Evolutionary conservation across 1,140 invertebrate species (phyloP), one percentile per base, ranked within the genome.

Genomic region (Pogonognathellus flavescens): DNA sequence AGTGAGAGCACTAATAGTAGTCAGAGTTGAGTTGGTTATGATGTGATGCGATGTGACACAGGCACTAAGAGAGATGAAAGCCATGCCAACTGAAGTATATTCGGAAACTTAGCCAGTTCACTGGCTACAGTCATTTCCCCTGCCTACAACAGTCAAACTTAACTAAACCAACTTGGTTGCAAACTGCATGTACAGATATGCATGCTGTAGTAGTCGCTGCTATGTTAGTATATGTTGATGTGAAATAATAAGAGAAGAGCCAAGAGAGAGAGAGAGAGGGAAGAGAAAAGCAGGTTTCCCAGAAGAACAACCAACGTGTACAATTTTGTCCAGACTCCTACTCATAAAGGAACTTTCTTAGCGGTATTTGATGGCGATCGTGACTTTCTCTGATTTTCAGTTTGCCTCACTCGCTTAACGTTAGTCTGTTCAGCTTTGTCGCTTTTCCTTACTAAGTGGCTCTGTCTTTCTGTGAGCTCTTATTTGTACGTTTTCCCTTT

Each of bases 301-400:
- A 7, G 62, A 66, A 50, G 70, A 16, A 76, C 22, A 16, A 76
- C 22, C 14, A 76, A 76, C 70, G 49, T 66, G 31, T 16, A 70
- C 70, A 72, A 4, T 11, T 31, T 49, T 72, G 25, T 25, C 70
- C n/a, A 66, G 62, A 25, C 20, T 25, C 25, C 31, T 13, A 50
- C 41, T 76, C 41, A 76, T 76, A 76, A 76, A 76, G 70, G 70
- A 76, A 76, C 14, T 72, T 72, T 57, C 53, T 25, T 50, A 76
- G 70, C 31, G 31, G 70, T 14, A 76, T 76, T 76, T 76, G 70
- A 76, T 76, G 70, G 70, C 70, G 70, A 76, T 76, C 70, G 70
- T 76, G 70, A 76, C 70, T 76, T 76, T 76, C 70, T 76, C 70
- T 31, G 70, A 76, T 76, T 76, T 76, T 76, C 70, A 76, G 31